phyloP scores from a whole-genome alignment of 1,140 invertebrate genomes.

The Oppia nitens region DNA sequence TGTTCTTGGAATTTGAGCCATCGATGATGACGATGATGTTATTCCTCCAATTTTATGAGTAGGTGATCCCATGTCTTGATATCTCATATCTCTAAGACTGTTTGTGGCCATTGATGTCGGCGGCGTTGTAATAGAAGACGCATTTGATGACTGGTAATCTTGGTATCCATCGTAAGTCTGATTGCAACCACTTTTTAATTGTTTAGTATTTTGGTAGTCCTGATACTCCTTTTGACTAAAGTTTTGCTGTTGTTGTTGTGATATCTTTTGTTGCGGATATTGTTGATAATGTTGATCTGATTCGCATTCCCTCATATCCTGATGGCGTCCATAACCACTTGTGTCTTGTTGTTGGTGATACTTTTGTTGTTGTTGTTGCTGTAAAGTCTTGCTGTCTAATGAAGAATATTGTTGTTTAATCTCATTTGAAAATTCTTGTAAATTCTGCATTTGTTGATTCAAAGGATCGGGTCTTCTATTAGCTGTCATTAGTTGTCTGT shows the following conservation, averaged over 20 bases:
- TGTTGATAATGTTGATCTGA: slow-evolving; percentile 4
- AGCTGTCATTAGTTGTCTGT: not conserved
- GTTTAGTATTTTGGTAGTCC: not conserved
- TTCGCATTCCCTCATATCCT: not conserved
- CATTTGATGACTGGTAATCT: not conserved
- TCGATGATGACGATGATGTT: not conserved
- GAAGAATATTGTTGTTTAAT: not conserved
- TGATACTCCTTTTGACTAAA: not conserved
- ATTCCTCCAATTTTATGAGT: not conserved
- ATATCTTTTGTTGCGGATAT: not conserved
- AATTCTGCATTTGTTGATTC: not conserved
- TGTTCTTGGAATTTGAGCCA: slow-evolving; percentile 15
- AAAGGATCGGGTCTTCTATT: not conserved
- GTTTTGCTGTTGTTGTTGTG: not conserved
- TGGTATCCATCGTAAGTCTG: not conserved
- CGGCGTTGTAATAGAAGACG: not conserved
- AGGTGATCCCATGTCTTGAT: not conserved
- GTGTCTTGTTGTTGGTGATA: not conserved
- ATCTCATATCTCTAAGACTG: slow-evolving; percentile 1
- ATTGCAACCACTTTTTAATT: not conserved
- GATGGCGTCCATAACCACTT: not conserved
- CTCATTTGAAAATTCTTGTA: not conserved
- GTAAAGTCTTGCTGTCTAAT: no score
- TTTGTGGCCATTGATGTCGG: slow-evolving; percentile 4
- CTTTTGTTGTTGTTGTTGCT: not conserved